A percentile compares a stretch with the other conserved stretches of the same genome.
Evolutionary conservation across 2,113 vertebrate species (phyloP).

Genomic region (Gavialis gangeticus): DNA sequence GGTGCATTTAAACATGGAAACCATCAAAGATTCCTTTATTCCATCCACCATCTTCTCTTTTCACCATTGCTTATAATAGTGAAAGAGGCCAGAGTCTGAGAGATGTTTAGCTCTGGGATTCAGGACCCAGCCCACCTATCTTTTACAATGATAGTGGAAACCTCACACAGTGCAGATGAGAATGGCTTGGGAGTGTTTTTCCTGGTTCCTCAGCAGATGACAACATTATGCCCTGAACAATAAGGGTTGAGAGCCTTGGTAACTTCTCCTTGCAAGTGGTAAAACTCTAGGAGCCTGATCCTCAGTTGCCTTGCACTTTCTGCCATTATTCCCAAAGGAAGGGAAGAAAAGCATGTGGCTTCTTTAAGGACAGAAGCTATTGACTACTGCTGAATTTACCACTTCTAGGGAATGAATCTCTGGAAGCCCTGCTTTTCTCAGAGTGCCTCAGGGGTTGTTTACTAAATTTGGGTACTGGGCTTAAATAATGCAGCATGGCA

Average conservation of each 20-base stretch:
- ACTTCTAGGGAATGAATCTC: constrained; percentile 51
- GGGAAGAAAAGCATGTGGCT: background rate
- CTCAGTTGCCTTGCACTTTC: background rate
- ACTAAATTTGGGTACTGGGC: constrained; percentile 75
- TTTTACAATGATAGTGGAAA: background rate
- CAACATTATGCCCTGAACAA: background rate
- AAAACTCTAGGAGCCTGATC: background rate
- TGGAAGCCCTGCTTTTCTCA: constrained; percentile 64
- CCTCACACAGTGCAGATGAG: background rate
- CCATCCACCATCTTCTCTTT: background rate
- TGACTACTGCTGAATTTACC: background rate
- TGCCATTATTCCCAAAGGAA: background rate
- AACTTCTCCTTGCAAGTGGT: background rate
- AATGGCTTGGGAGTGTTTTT: background rate
- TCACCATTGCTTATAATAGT: background rate
- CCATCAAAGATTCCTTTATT: background rate
- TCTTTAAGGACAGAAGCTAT: constrained; percentile 32
- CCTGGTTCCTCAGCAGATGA: background rate
- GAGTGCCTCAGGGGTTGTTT: constrained; percentile 57
- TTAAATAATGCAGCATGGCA: constrained; percentile 77
- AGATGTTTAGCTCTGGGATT: background rate
- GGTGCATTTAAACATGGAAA: background rate
- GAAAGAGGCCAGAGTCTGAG: background rate
- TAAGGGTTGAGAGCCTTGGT: background rate
- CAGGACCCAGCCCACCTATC: background rate